Evolutionary conservation across 2,113 vertebrate genomes (phyloP).

Genomic region (Entomyzon cyanotis): DNA sequence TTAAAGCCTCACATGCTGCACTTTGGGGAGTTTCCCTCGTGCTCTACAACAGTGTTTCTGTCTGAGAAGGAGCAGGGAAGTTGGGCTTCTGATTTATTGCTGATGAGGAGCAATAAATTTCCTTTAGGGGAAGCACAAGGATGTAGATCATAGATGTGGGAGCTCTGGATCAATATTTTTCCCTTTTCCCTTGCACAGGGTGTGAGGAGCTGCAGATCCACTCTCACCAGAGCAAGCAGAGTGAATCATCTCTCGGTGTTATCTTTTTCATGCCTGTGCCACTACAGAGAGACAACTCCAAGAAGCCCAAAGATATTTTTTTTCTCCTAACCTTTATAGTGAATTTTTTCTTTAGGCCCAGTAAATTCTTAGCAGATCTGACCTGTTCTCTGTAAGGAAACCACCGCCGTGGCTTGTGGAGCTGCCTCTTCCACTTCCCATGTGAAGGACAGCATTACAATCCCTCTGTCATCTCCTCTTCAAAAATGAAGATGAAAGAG

Average conservation of each 20-base stretch:
- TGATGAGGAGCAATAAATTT: slow-evolving; percentile 60
- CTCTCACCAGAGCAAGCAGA: neutral
- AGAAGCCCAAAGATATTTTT: neutral
- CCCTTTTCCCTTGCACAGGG: neutral
- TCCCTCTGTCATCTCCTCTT: slow-evolving; percentile 15
- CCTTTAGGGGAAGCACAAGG: slow-evolving; percentile 51
- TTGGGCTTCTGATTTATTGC: slow-evolving; percentile 57
- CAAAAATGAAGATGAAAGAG: slow-evolving; percentile 44
- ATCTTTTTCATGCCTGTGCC: slow-evolving; percentile 14
- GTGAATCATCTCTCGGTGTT: slow-evolving; percentile 8
- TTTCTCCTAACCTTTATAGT: neutral
- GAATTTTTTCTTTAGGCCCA: neutral
- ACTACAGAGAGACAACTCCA: neutral
- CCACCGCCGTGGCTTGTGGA: neutral
- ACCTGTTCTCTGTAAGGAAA: neutral
- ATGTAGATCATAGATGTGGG: slow-evolving; percentile 64
- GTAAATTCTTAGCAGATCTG: neutral
- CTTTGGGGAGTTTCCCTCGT: neutral
- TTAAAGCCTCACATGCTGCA: neutral
- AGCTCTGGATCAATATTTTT: slow-evolving; percentile 54
- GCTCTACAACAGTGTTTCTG: neutral
- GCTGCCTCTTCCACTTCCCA: neutral
- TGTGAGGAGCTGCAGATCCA: neutral
- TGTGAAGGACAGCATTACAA: neutral
- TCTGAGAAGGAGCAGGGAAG: slow-evolving; percentile 35